Evolutionary conservation across 2,888 invertebrate genomes (phyloP).

Genomic region (Trachelus troglodyta): DNA sequence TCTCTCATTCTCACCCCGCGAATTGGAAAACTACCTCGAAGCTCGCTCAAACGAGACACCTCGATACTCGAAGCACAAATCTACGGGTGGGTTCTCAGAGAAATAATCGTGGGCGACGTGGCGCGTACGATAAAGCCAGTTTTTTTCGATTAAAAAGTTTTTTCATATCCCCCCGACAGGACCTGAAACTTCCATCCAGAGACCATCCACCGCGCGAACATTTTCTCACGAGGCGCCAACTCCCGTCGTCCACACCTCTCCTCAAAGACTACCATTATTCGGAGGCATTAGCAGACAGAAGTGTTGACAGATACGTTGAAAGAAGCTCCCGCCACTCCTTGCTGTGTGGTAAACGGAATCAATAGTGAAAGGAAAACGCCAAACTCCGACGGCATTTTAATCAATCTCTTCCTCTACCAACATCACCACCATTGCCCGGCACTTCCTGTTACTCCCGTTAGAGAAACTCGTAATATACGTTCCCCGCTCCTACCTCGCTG

Average conservation of each 20-base stretch:
- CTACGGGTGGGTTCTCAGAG: not conserved
- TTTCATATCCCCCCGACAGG: constrained; percentile 37
- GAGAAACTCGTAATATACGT: not conserved
- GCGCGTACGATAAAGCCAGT: constrained; percentile 28
- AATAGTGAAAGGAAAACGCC: constrained; percentile 43
- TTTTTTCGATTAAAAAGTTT: constrained; percentile 43
- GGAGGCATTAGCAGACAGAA: constrained; percentile 32
- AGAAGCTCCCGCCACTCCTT: constrained; percentile 21
- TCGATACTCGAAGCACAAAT: not conserved
- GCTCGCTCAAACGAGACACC: not conserved
- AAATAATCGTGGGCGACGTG: not conserved
- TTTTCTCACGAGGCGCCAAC: not conserved
- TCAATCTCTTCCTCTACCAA: constrained; percentile 40
- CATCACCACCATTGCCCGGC: constrained; percentile 4
- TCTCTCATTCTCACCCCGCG: not conserved
- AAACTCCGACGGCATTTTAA: constrained; percentile 40
- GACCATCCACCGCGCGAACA: not conserved
- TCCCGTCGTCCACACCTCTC: not conserved
- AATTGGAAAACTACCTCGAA: not conserved
- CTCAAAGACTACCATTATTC: constrained; percentile 35
- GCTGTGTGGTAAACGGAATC: constrained; percentile 34
- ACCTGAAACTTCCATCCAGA: not conserved
- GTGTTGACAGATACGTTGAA: constrained; percentile 46
- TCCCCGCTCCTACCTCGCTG: not conserved
- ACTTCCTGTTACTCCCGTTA: not conserved